Base-by-base conservation (phyloP, 2,797 vertebrate genomes). In the Sebastolobus altivelis region DNA sequence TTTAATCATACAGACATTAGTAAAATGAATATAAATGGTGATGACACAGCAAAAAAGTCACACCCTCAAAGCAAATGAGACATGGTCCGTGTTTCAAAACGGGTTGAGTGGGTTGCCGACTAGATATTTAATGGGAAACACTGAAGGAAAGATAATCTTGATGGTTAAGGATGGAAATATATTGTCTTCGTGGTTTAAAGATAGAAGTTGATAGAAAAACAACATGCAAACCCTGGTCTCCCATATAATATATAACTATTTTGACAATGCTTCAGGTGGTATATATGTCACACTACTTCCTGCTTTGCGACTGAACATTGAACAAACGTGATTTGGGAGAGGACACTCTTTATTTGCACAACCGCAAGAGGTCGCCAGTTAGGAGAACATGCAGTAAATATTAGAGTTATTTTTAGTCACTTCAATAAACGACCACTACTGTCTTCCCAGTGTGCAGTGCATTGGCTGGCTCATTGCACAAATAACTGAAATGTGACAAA, bases 401-500 rank as follows among this genome's bases (percentile, higher is more conserved):
- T 58, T 25, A 25, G 7, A 72, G 9, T 27, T 58, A 12, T 14
- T 31, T 70, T 60, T 25, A 37, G 6, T 2, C 25, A 14, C 13
- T 62, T 60, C 8, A 52, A 4, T 27, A 13, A 38, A 58, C 2
- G 1, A 72, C 31, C 10, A 10, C 12, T n/a, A 5, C 10, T 18
- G 13, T 55, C 54, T 61, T 43, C 14, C 25, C 29, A 13, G 38
- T 33, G 0, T 56, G 49, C 14, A 25, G 35, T 22, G 8, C 16
- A n/a, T 14, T 25, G n/a, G 22, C 33, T 56, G 14, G 13, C 33
- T 56, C 55, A 72, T 27, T 55, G n/a, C 37, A 49, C 27, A 62
- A 27, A 77, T 29, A 43, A 72, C 31, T 56, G 49, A 62, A 61
- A 31, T 54, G 56, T 27, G 54, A 55, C 22, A 77, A 77, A 66